Evolutionary conservation across 2,113 vertebrate species (phyloP).

Genomic region (Tilapia sparmanii): DNA sequence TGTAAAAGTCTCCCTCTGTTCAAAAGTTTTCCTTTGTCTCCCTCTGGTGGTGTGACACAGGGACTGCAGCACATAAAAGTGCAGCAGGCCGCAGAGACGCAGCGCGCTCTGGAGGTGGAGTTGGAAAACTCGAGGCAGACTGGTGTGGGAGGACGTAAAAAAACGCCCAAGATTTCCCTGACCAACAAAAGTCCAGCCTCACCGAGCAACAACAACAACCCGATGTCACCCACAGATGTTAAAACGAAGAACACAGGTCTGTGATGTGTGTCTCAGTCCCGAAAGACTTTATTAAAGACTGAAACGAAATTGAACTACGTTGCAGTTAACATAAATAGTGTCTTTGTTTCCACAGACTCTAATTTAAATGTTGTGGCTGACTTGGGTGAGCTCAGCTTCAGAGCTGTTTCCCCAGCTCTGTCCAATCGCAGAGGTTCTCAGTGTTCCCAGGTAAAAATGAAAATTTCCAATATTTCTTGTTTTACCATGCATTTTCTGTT

Average conservation of each 20-base stretch:
- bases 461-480: neutral
- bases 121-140: slow-evolving; percentile 36
- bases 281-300: neutral
- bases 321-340: neutral
- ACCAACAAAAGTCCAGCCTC: slow-evolving; percentile 15
- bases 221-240: slow-evolving; percentile 4
- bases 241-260: slow-evolving; percentile 77
- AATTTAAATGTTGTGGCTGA: slow-evolving; percentile 42
- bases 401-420: slow-evolving; percentile 45
- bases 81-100: slow-evolving; percentile 64
- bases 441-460: slow-evolving; percentile 59
- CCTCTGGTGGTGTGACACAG: slow-evolving; percentile 53
- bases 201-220: slow-evolving; percentile 14
- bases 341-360: slow-evolving; percentile 60
- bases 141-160: slow-evolving; percentile 60
- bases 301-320: fast-evolving
- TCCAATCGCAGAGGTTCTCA: slow-evolving; percentile 51
- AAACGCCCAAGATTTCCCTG: slow-evolving; percentile 34
- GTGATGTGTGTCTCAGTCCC: fast-evolving
- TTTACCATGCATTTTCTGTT: fast-evolving
- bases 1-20: neutral
- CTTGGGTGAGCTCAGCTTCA: slow-evolving; percentile 45
- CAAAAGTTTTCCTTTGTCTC: neutral
- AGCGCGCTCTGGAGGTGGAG: slow-evolving; percentile 55
- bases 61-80: slow-evolving; percentile 82